Percentiles rank a stretch among this genome's conserved stretches.
Evolutionary conservation across 2,797 vertebrate species (phyloP).

Genomic region (Paramormyrops hopkinsi): DNA sequence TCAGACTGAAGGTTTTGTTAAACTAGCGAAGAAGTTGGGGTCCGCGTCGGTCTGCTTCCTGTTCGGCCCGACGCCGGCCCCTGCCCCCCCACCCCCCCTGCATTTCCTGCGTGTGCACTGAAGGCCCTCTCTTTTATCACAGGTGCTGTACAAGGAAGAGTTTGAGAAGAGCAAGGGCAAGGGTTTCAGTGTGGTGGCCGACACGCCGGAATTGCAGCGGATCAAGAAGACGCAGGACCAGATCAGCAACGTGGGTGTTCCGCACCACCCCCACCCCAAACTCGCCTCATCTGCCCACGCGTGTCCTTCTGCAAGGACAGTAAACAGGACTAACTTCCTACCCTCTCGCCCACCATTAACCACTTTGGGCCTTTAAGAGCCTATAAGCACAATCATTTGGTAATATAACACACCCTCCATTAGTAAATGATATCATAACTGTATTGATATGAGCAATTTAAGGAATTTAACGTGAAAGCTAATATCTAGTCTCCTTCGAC

Average conservation of each 20-base stretch:
- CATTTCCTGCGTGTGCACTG: background rate
- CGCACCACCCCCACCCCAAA: background rate
- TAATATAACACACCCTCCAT: background rate
- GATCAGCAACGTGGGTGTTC: conserved; percentile 80
- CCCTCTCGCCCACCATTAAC: background rate
- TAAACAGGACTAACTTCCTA: background rate
- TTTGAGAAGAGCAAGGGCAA: conserved; percentile 97
- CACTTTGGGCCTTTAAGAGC: background rate
- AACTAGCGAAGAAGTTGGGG: background rate
- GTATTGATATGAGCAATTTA: background rate
- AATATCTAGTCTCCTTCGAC: background rate
- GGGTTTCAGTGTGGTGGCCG: conserved; percentile 83
- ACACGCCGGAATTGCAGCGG: conserved; percentile 89
- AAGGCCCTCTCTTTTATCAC: conserved; percentile 13
- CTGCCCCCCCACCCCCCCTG: background rate
- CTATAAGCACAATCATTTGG: background rate
- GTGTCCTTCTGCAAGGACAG: background rate
- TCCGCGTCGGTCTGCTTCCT: background rate
- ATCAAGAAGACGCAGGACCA: conserved; percentile 93
- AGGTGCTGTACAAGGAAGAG: conserved; percentile 95
- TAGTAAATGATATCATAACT: background rate
- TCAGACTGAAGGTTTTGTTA: background rate
- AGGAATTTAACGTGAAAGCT: background rate
- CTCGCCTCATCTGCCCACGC: background rate
- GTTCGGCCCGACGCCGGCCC: background rate